These are phyloP conservation scores for Slavum lentiscoides DNA, from an alignment of 2,888 invertebrate species.

Conservation along the genomic window DNA sequence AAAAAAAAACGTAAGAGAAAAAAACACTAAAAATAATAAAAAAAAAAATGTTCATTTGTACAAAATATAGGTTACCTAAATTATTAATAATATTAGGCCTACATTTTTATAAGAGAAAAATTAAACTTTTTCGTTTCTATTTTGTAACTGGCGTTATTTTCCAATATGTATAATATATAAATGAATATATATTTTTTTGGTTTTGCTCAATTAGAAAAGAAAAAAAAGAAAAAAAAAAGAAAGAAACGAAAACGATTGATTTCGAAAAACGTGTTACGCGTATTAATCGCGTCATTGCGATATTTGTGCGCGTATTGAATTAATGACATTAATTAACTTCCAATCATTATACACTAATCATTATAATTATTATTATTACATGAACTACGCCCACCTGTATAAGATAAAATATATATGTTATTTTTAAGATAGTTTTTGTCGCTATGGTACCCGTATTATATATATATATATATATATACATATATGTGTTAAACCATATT, in stretches of 20 bases:
- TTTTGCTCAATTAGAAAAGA: conserved; percentile 51
- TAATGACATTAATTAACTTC: conserved; percentile 37
- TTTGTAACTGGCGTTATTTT: conserved; percentile 40
- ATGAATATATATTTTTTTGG: conserved; percentile 36
- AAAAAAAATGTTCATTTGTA: conserved; percentile 38
- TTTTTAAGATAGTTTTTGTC: conserved; percentile 39
- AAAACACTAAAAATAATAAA: not conserved
- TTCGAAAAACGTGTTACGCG: not conserved
- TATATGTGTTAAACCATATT: conserved; percentile 8
- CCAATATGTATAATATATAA: conserved; percentile 10
- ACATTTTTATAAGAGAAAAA: conserved; percentile 31
- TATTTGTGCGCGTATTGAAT: not conserved
- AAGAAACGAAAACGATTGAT: not conserved
- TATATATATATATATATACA: not conserved
- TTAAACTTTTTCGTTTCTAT: conserved; percentile 35
- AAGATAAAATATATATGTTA: conserved; percentile 20
- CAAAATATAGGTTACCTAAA: conserved; percentile 51
- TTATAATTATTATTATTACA: not conserved
- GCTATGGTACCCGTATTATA: conserved; percentile 45
- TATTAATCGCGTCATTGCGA: not conserved
- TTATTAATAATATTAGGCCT: conserved; percentile 18
- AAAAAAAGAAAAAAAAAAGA: conserved; percentile 16
- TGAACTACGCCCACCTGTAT: conserved; percentile 47
- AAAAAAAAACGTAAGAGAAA: not conserved
- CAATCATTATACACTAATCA: conserved; percentile 25